These are phyloP conservation scores for Corythaeola cristata DNA, from an alignment of 2,113 vertebrate genomes.

Conservation along the genomic window DNA sequence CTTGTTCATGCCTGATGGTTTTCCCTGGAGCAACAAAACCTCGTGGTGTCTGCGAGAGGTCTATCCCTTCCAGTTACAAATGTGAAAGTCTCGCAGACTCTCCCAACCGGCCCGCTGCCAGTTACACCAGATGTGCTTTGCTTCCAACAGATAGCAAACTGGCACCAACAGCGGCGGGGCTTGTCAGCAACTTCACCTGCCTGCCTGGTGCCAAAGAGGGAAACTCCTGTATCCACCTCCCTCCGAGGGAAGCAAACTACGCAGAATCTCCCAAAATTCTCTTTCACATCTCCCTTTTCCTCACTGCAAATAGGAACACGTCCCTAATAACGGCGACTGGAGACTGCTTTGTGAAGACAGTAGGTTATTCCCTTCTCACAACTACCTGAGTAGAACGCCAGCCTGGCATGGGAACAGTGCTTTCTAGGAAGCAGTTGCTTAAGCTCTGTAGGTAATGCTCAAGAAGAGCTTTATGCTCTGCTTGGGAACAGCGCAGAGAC, in stretches of 20 bases:
- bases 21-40: neutral
- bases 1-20: neutral
- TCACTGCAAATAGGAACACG: rapidly evolving
- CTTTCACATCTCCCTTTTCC: neutral
- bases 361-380: neutral
- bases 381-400: rapidly evolving
- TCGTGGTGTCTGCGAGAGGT: rapidly evolving
- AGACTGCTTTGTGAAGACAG: neutral
- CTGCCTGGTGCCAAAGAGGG: neutral
- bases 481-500: neutral
- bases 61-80: neutral
- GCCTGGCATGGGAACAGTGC: neutral
- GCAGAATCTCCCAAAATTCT: neutral
- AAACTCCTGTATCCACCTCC: neutral
- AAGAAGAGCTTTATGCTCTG: neutral
- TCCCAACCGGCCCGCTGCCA: neutral
- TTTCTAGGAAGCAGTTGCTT: neutral
- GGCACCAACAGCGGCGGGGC: neutral
- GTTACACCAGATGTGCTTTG: neutral
- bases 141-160: neutral
- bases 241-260: rapidly evolving
- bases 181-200: neutral
- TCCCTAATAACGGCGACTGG: neutral
- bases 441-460: neutral
- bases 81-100: rapidly evolving